A percentile compares a stretch with the other conserved stretches of the same genome.
phyloP scores from a whole-genome alignment of 2,113 vertebrate species.

The Thymallus thymallus region DNA sequence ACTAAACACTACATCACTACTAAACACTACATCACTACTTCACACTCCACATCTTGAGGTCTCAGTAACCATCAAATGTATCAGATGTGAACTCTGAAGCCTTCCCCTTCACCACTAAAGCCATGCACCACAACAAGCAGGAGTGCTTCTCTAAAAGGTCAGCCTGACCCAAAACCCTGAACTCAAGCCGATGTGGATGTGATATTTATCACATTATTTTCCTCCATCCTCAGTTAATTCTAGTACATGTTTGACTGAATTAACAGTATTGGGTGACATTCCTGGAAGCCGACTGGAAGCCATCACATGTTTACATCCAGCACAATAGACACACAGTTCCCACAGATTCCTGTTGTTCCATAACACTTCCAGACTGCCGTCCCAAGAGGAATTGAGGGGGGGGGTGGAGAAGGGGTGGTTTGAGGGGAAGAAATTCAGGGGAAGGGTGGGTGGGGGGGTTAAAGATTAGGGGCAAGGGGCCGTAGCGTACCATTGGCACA shows the following conservation, averaged over 20 bases:
- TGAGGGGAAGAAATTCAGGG: too few species aligned
- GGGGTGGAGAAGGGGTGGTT: neutral
- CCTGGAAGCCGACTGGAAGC: conserved; percentile 54
- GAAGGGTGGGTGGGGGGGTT: conserved; percentile 22
- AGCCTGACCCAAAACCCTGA: neutral
- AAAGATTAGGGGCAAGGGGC: neutral
- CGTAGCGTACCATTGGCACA: conserved; percentile 87
- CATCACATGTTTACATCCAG: conserved; percentile 65
- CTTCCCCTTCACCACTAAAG: too few species aligned
- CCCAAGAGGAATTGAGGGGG: conserved; percentile 53
- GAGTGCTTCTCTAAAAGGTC: too few species aligned
- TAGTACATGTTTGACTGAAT: too few species aligned
- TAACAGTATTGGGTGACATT: conserved; percentile 46
- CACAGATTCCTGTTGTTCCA: conserved; percentile 72
- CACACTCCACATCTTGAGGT: too few species aligned
- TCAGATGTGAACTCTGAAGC: too few species aligned
- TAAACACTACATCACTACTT: too few species aligned
- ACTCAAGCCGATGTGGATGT: too few species aligned
- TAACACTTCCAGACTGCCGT: conserved; percentile 54
- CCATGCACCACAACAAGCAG: neutral
- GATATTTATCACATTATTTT: neutral
- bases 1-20: too few species aligned
- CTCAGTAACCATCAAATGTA: too few species aligned
- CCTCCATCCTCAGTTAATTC: neutral
- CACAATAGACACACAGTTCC: conserved; percentile 73